Percentiles rank a stretch among this genome's conserved stretches.
phyloP scores from a whole-genome alignment of 2,113 vertebrate species.

The Mionectes macconnelli region DNA sequence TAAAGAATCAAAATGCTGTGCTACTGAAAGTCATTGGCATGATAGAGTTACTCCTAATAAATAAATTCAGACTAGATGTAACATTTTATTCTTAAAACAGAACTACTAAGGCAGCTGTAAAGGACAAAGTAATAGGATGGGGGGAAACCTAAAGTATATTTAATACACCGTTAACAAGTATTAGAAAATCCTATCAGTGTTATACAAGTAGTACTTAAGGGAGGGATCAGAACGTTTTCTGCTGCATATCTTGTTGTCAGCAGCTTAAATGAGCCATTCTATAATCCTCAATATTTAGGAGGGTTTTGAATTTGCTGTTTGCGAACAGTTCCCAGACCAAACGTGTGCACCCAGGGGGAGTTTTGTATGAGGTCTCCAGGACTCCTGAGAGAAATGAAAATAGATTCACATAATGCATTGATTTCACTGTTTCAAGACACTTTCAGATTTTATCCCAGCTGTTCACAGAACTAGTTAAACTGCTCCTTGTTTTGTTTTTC shows the following conservation, averaged over 20 bases:
- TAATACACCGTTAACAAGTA: not conserved
- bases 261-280: not conserved
- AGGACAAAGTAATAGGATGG: not conserved
- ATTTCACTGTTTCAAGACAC: not conserved
- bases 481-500: not conserved
- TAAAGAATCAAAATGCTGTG: not conserved
- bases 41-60: not conserved
- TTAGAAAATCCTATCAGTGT: not conserved
- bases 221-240: not conserved
- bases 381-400: not conserved
- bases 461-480: not conserved
- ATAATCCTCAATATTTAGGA: not conserved
- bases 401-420: not conserved
- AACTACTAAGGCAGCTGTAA: not conserved
- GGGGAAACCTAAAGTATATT: not conserved
- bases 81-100: not conserved
- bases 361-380: not conserved
- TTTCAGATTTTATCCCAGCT: not conserved
- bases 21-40: not conserved
- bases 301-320: not conserved
- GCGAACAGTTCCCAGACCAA: not conserved
- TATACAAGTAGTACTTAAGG: not conserved
- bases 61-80: not conserved
- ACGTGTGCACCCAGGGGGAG: rapidly evolving
- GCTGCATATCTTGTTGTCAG: rapidly evolving